A percentile compares a stretch with the other conserved stretches of the same genome.
These are phyloP conservation scores for Manduca sexta DNA, from an alignment of 1,140 invertebrate genomes.

Conservation along the genomic window DNA sequence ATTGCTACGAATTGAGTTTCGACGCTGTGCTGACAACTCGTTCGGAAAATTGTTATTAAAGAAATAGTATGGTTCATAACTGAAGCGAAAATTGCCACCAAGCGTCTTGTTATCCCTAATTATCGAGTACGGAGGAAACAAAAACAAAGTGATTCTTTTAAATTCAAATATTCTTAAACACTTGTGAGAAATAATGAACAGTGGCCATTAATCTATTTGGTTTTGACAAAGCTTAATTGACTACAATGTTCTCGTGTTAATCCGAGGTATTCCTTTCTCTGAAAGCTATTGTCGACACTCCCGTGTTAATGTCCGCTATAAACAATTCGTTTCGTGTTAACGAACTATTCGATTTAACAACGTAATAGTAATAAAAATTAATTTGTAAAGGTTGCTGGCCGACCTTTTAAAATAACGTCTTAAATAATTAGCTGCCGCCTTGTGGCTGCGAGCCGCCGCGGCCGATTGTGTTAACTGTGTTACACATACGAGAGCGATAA, in stretches of 20 bases:
- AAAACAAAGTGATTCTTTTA: too few species aligned
- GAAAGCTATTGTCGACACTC: conserved; percentile 33
- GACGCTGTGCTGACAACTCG: conserved; percentile 38
- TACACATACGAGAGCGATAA: conserved; percentile 4
- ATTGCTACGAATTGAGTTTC: conserved; percentile 57
- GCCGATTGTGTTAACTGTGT: conserved; percentile 6
- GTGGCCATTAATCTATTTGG: too few species aligned
- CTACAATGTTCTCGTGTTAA: conserved; percentile 20
- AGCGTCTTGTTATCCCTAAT: too few species aligned
- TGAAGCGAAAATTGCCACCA: too few species aligned
- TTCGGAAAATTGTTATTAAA: conserved; percentile 44
- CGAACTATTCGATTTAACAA: conserved; percentile 41
- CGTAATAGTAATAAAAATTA: conserved; percentile 52
- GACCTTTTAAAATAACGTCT: conserved; percentile 10
- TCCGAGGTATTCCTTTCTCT: conserved; percentile 10
- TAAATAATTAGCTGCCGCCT: neutral
- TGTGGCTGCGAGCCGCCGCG: too few species aligned
- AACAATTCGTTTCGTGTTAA: conserved; percentile 62
- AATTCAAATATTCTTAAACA: too few species aligned
- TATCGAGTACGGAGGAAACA: too few species aligned
- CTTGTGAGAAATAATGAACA: too few species aligned
- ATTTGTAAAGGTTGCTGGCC: conserved; percentile 35
- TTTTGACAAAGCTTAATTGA: too few species aligned
- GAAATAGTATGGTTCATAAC: conserved; percentile 26
- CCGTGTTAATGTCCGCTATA: conserved; percentile 52